Conservation (phyloP, 2,888 invertebrate species). For the Idaea aversata region DNA sequence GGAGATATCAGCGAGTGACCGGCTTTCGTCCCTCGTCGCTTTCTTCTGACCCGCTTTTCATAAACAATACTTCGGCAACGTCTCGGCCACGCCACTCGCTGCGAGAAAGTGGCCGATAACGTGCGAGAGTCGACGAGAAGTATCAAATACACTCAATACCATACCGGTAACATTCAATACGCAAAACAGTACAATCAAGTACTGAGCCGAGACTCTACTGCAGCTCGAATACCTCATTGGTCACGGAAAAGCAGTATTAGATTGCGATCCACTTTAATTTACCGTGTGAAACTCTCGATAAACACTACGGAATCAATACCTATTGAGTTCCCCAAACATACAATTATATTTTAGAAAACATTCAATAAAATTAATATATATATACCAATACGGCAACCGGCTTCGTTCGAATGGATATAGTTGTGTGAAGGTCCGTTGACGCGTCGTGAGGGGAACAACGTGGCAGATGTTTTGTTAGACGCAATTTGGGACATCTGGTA, state of each 20-base stretch:
- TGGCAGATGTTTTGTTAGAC: constrained; percentile 52
- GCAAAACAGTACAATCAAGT: constrained; percentile 25
- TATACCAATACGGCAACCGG: constrained; percentile 31
- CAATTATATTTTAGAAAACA: constrained; percentile 30
- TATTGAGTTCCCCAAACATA: constrained; percentile 32
- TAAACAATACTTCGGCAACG: constrained; percentile 75
- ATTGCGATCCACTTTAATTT: constrained; percentile 40
- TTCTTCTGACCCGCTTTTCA: constrained; percentile 79
- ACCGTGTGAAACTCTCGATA: constrained; percentile 41
- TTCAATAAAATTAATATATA: constrained; percentile 23
- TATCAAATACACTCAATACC: constrained; percentile 46
- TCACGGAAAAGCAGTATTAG: constrained; percentile 43
- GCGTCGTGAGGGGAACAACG: constrained; percentile 41
- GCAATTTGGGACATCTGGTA: constrained; percentile 38
- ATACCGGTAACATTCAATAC: constrained; percentile 31
- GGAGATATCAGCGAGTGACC: constrained; percentile 71
- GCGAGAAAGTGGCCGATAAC: constrained; percentile 74
- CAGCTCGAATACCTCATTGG: constrained; percentile 40
- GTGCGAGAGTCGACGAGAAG: constrained; percentile 46
- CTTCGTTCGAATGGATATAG: constrained; percentile 43
- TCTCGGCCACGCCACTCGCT: constrained; percentile 48
- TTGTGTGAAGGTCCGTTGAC: constrained; percentile 35
- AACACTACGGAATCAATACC: constrained; percentile 25
- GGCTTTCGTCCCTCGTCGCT: constrained; percentile 62
- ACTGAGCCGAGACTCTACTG: constrained; percentile 30